phyloP scores from a whole-genome alignment of 2,888 invertebrate species.

The Monoplex corrugatus region DNA sequence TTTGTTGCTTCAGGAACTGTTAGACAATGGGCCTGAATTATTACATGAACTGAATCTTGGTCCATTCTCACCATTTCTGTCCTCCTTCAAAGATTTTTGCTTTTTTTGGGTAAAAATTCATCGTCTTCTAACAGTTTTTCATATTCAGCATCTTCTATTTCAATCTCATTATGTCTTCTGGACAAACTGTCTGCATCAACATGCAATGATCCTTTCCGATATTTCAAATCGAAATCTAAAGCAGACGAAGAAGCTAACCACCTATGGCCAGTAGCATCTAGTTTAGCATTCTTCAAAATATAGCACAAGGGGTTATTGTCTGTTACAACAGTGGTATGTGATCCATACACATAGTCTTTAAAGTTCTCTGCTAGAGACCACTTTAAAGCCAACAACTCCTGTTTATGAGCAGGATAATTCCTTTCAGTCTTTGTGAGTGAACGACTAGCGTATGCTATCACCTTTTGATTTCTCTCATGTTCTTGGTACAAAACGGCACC shows the following conservation, averaged over 20 bases:
- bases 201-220: background rate
- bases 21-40: background rate
- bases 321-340: background rate
- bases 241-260: background rate
- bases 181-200: conserved; percentile 25
- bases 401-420: conserved; percentile 55
- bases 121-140: conserved; percentile 8
- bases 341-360: conserved; percentile 31
- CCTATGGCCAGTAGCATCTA: conserved; percentile 26
- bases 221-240: background rate
- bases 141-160: conserved; percentile 17
- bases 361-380: conserved; percentile 56
- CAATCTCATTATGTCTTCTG: background rate
- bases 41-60: background rate
- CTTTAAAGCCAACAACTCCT: conserved; percentile 56
- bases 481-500: conserved; percentile 58
- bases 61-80: background rate
- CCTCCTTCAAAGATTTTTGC: background rate
- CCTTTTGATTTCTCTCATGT: conserved; percentile 43
- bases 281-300: conserved; percentile 14
- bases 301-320: conserved; percentile 40
- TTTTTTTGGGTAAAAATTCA: background rate
- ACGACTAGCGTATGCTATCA: conserved; percentile 55
- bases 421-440: conserved; percentile 51
- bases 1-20: background rate